Evolutionary conservation across 2,797 vertebrate genomes (phyloP).

Genomic region (Ceryle rudis): DNA sequence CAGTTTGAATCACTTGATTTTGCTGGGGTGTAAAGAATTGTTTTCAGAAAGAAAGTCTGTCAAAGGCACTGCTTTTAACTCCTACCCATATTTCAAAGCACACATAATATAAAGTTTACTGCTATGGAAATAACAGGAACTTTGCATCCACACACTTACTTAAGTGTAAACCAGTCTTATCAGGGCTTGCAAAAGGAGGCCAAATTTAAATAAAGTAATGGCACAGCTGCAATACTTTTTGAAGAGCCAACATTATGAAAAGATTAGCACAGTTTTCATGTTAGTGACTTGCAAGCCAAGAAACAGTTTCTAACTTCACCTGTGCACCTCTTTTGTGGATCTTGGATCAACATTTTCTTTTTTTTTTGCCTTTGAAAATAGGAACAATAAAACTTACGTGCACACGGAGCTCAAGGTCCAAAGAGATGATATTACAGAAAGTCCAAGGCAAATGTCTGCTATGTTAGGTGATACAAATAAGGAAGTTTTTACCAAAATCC

Average conservation of each 20-base stretch:
- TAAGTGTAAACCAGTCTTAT: not conserved
- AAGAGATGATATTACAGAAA: not conserved
- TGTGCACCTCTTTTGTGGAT: fast-evolving
- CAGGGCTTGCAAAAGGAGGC: not conserved
- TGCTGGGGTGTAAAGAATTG: not conserved
- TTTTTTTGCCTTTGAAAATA: not conserved
- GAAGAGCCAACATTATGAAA: not conserved
- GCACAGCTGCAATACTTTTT: not conserved
- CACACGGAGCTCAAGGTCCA: fast-evolving
- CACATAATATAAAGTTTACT: not conserved
- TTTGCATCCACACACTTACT: not conserved
- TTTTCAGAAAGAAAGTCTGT: not conserved
- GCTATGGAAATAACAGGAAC: not conserved
- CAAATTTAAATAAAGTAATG: not conserved
- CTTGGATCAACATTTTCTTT: not conserved
- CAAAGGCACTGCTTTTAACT: not conserved
- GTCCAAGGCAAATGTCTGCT: not conserved
- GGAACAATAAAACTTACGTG: not conserved
- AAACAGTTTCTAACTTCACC: not conserved
- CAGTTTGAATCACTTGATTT: not conserved
- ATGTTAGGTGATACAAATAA: not conserved
- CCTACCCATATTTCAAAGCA: not conserved
- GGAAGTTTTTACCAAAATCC: not conserved
- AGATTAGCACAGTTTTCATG: not conserved
- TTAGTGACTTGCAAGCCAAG: not conserved